Evolutionary conservation across 1,140 invertebrate species (phyloP).

Genomic region (Acarapis woodi): DNA sequence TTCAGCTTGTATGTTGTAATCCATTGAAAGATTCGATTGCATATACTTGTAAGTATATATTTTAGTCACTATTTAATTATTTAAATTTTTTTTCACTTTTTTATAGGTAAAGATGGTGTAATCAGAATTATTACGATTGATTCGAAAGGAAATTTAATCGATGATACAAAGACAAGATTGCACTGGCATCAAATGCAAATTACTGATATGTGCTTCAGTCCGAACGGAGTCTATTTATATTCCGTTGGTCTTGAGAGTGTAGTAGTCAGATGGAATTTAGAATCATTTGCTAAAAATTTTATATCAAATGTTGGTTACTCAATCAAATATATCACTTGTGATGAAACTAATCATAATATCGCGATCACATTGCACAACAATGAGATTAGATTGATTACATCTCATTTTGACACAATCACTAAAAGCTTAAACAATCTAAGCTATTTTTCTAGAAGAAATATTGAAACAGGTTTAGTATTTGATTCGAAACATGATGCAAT

Average conservation of each 20-base stretch:
- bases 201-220: conserved; percentile 32
- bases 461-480: conserved; percentile 30
- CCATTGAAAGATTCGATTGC: not conserved
- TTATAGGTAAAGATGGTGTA: too few relatives aligned
- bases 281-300: conserved; percentile 25
- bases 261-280: conserved; percentile 41
- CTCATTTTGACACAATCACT: conserved; percentile 5
- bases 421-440: conserved; percentile 3
- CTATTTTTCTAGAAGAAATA: conserved; percentile 10
- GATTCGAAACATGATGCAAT: conserved; percentile 34
- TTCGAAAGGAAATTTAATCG: conserved; percentile 30
- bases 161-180: conserved; percentile 33
- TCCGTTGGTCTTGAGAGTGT: conserved; percentile 47
- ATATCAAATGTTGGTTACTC: conserved; percentile 38
- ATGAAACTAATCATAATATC: conserved; percentile 30
- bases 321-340: conserved; percentile 32
- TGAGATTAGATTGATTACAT: conserved; percentile 11
- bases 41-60: not conserved
- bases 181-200: conserved; percentile 55
- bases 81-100: too few relatives aligned
- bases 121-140: conserved; percentile 38
- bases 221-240: conserved; percentile 33
- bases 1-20: not conserved
- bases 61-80: too few relatives aligned
- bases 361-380: conserved; percentile 39